Percentiles rank a stretch among this genome's conserved stretches.
phyloP scores from a whole-genome alignment of 2,113 vertebrate species.

The Xyliphius kryptos region DNA sequence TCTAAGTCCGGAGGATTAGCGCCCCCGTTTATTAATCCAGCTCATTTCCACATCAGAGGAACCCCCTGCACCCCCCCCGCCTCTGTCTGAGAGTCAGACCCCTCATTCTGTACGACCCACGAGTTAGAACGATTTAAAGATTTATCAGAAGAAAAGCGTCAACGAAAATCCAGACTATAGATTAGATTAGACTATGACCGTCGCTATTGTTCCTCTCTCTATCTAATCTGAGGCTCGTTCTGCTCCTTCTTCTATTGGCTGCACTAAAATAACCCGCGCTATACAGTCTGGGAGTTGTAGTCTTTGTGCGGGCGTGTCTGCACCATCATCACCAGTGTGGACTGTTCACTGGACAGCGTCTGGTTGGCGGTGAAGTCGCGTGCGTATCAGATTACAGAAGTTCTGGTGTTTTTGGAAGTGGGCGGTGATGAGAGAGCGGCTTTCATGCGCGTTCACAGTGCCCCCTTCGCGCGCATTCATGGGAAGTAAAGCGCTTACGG shows the following conservation, averaged over 20 bases:
- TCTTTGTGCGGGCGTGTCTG: constrained; percentile 45
- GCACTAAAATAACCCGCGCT: constrained; percentile 31
- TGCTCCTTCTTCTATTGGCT: constrained; percentile 42
- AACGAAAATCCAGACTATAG: neutral
- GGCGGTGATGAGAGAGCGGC: neutral
- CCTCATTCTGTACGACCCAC: too few relatives aligned
- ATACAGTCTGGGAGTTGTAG: constrained; percentile 50
- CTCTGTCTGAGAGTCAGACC: too few relatives aligned
- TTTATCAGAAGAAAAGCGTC: too few relatives aligned
- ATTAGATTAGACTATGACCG: neutral
- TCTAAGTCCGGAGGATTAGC: constrained; percentile 41
- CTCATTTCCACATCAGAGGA: neutral
- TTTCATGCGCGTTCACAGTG: neutral
- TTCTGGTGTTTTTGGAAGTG: neutral
- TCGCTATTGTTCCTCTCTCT: constrained; percentile 39
- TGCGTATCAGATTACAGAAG: neutral
- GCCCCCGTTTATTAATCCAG: constrained; percentile 33
- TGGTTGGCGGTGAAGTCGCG: neutral
- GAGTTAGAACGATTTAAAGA: too few relatives aligned
- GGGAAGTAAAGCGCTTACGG: too few relatives aligned
- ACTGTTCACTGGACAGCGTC: neutral
- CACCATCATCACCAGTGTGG: neutral
- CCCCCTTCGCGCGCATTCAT: too few relatives aligned
- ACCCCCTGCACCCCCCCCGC: too few relatives aligned
- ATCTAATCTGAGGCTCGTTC: constrained; percentile 42